Evolutionary conservation across 2,888 invertebrate species (phyloP).

Genomic region (Chrysodeixis includens): DNA sequence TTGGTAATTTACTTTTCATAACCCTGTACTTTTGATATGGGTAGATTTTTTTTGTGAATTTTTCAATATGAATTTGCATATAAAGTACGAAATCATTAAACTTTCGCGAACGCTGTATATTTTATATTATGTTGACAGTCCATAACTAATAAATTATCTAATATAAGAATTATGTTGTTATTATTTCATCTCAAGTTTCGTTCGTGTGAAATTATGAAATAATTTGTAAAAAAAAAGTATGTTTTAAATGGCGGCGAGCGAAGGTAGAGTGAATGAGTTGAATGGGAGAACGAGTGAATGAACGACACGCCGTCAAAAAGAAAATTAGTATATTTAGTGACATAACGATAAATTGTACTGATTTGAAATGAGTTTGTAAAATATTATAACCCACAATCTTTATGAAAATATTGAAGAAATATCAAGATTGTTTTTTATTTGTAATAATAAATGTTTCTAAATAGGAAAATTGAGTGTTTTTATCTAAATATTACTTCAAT

Average conservation of each 20-base stretch:
- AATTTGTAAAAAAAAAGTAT: not conserved
- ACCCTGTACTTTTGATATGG: too few species aligned
- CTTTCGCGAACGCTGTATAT: not conserved
- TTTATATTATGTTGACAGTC: not conserved
- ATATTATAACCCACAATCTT: not conserved
- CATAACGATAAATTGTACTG: not conserved
- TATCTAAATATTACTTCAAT: not conserved
- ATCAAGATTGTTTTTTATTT: not conserved
- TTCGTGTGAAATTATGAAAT: not conserved
- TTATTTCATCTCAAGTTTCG: not conserved
- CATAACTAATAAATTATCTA: not conserved
- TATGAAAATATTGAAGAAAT: not conserved
- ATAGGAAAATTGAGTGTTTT: constrained; percentile 1
- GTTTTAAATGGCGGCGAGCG: constrained; percentile 4
- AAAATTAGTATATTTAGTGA: constrained; percentile 1
- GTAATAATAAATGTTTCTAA: constrained; percentile 4
- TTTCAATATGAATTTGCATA: too few species aligned
- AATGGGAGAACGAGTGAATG: not conserved
- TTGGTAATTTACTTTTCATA: too few species aligned
- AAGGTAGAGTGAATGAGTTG: not conserved
- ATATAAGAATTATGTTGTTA: not conserved
- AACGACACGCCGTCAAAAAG: not conserved
- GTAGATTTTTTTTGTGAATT: too few species aligned
- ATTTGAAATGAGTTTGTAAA: constrained; percentile 1
- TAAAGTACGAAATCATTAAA: not conserved